These are phyloP conservation scores for Agrochola litura DNA, from an alignment of 2,888 invertebrate species.

Conservation along the genomic window DNA sequence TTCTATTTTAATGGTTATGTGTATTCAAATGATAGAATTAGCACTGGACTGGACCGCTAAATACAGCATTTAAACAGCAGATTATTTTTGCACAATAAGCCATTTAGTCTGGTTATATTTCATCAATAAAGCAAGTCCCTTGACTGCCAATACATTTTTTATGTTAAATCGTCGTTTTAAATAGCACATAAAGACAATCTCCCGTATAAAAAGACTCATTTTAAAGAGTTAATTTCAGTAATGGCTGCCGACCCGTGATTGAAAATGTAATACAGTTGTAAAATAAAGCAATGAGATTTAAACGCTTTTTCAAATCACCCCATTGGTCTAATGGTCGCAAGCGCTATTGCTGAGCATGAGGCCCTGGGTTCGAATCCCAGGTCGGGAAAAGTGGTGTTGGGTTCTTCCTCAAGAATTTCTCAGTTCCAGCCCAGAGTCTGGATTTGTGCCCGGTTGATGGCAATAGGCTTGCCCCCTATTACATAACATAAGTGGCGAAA, in stretches of 20 bases:
- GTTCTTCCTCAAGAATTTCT: not conserved
- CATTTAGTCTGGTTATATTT: not conserved
- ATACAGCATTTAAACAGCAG: not conserved
- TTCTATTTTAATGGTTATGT: not conserved
- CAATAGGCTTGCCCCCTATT: not conserved
- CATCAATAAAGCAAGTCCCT: conserved; percentile 4
- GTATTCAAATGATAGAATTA: conserved; percentile 6
- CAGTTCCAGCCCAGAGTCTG: not conserved
- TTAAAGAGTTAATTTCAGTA: conserved; percentile 57
- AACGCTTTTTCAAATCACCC: not conserved
- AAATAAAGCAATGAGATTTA: conserved; percentile 30
- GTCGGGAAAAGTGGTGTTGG: not conserved
- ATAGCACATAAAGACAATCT: conserved; percentile 36
- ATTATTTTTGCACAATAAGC: not conserved
- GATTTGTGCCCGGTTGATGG: not conserved
- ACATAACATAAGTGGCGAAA: not conserved
- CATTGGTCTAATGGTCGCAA: not conserved
- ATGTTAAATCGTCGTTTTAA: conserved; percentile 24
- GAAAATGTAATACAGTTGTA: conserved; percentile 30
- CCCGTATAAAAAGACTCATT: conserved; percentile 34
- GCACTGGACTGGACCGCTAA: not conserved
- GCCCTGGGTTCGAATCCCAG: not conserved
- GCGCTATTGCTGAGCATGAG: not conserved
- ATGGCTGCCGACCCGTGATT: conserved; percentile 30
- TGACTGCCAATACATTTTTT: conserved; percentile 20